A percentile compares a stretch with the other conserved stretches of the same genome.
Evolutionary conservation across 2,113 vertebrate genomes (phyloP).

Genomic region (Platanista minor): DNA sequence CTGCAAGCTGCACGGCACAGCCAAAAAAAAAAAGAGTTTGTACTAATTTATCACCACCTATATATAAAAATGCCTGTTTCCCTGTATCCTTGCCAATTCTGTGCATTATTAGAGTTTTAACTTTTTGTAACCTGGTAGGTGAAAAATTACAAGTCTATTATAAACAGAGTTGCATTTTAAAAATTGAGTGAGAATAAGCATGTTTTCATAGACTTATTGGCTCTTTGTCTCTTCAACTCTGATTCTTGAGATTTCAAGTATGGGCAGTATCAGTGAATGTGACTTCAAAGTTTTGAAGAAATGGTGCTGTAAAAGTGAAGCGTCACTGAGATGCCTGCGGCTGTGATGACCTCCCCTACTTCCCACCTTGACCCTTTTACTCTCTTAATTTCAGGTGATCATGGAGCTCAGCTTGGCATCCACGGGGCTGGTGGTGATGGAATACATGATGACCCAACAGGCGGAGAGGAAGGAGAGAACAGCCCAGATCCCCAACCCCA

Average conservation of each 20-base stretch:
- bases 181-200: not conserved
- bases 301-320: not conserved
- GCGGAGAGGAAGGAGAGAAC: slow-evolving; percentile 88
- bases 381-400: slow-evolving; percentile 84
- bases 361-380: not conserved
- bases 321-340: not conserved
- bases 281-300: slow-evolving; percentile 7
- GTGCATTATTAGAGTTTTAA: not conserved
- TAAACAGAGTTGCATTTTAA: not conserved
- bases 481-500: slow-evolving; percentile 86
- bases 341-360: not conserved
- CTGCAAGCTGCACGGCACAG: not conserved
- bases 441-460: slow-evolving; percentile 85
- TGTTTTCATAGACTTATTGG: not conserved
- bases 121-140: not conserved
- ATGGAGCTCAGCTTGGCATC: slow-evolving; percentile 81
- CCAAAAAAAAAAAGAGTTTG: not conserved
- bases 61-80: not conserved
- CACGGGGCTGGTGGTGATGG: slow-evolving; percentile 85
- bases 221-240: not conserved
- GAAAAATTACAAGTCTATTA: not conserved
- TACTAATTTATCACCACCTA: not conserved
- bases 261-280: not conserved
- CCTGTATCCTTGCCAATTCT: not conserved
- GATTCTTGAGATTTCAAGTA: not conserved